phyloP scores from a whole-genome alignment of 2,797 vertebrate genomes.

The Linurgus olivaceus region DNA sequence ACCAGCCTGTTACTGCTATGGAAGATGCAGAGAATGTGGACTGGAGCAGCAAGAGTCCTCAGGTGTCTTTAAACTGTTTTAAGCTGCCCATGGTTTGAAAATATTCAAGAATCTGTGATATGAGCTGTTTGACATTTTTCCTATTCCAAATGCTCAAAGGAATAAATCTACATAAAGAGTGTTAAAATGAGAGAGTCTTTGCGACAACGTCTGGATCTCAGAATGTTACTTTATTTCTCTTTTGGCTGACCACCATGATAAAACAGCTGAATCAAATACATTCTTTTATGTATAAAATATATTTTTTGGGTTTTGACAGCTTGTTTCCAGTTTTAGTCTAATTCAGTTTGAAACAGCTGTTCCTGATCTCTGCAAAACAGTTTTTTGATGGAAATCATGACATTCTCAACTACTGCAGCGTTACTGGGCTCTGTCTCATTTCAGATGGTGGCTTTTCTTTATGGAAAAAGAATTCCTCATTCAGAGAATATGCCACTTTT shows the following conservation, averaged over 20 bases:
- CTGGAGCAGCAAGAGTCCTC: slow-evolving; percentile 7
- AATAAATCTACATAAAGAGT: slow-evolving; percentile 59
- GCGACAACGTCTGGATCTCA: background rate
- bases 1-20: background rate
- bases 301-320: slow-evolving; percentile 31
- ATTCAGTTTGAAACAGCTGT: slow-evolving; percentile 61
- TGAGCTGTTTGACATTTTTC: slow-evolving; percentile 66
- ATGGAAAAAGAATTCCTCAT: background rate
- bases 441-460: slow-evolving; percentile 32
- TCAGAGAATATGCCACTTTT: background rate
- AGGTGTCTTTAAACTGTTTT: slow-evolving; percentile 15
- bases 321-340: slow-evolving; percentile 60
- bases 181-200: slow-evolving; percentile 30
- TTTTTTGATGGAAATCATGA: slow-evolving; percentile 48
- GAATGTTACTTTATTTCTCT: slow-evolving; percentile 50
- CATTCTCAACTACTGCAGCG: slow-evolving; percentile 42
- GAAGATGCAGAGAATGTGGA: background rate
- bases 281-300: slow-evolving; percentile 45
- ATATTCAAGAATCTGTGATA: slow-evolving; percentile 54
- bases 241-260: slow-evolving; percentile 45
- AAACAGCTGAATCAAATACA: slow-evolving; percentile 47
- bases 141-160: slow-evolving; percentile 45
- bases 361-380: slow-evolving; percentile 54
- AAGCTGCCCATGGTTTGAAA: slow-evolving; percentile 44
- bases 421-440: background rate